Base-by-base conservation (phyloP, 2,888 invertebrate genomes). In the Heteromyza rotundicornis region DNA sequence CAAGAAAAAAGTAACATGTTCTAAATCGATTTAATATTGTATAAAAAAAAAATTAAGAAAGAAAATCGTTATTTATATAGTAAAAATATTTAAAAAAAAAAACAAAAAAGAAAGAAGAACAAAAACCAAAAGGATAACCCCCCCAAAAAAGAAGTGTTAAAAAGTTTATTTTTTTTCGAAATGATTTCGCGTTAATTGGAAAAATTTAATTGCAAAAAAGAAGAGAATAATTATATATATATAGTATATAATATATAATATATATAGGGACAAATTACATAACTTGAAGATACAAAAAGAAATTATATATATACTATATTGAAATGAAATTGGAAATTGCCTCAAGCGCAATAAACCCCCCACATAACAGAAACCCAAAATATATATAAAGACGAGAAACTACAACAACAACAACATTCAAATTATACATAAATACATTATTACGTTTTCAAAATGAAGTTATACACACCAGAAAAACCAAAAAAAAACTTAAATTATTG, bases 401-500 rank as follows among this genome's bases (percentile, higher is more conserved):
- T 51, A 36, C 16, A 56, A 58, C 74, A 71, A 59, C 66, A 71
- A 71, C 66, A 76, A 72, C 74, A 78, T 76, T 75, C 70, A 73
- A 76, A 62, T 60, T 59, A 59, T 57, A 71, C 73, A 75, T 74
- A 76, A 74, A 47, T n/a, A n/a, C 12, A 12, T 5, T 40, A 47
- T 76, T 76, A 76, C 72, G 71, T 76, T n/a, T n/a, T 76, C 70
- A 75, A 74, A 24, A 75, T 70, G 66, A 68, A 72, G 72, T 70
- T 76, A 72, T 74, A 75, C 68, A 76, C 69, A 68, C n/a, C 59
- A 65, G 67, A 60, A 70, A 69, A 68, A 56, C 63, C 63, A 44
- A 12, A 49, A 56, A 56, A 56, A n/a, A n/a, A n/a, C n/a, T n/a
- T n/a, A n/a, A n/a, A n/a, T n/a, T n/a, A n/a, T n/a, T n/a, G 19